Evolutionary conservation across 1,140 invertebrate genomes (phyloP), one percentile per base, ranked within the genome.

Genomic region (Riptortus pedestris): DNA sequence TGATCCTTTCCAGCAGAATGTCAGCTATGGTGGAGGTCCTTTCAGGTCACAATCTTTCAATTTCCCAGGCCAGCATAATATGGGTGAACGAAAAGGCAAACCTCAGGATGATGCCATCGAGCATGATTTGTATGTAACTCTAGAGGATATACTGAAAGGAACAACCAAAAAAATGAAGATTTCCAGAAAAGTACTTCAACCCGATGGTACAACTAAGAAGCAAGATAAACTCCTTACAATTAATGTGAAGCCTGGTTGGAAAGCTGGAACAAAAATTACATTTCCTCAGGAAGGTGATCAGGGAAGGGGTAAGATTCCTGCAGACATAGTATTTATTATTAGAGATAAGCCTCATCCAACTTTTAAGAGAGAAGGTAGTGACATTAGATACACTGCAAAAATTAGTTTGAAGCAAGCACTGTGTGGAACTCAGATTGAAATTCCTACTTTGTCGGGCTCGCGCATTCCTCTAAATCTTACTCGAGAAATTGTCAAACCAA

Each of bases 161-260:
- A 96, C 93, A 74, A 92, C 91, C 0, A 99, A 99, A 76, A 99
- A 98, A 77, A 99, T 99, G 96, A 99, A 98, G 78, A 99, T 99
- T 59, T 96, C 93, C 20, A 81, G 93, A 68, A 85, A 88, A 70
- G 91, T 98, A 18, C 75, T 91, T 3, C 85, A 87, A 70, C 75
- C 85, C 2, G 93, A 98, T 75, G 93, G 92, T 57, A 84, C 85
- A 9, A 83, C 86, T 0, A 85, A 85, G 67, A 93, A 96, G 70
- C 92, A 98, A 74, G 96, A 99, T 72, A 99, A 99, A 80, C 92
- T 98, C 33, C 77, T 99, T 5, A 96, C 93, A 0, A 98, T 99
- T 2, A 18, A 29, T 20, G 91, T 99, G 2, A 98, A 98, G 74
- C 94, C 93, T 20, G 97, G 97, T 16, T 99, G 96, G 96, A 98